phyloP scores from a whole-genome alignment of 1,140 invertebrate genomes.

The Macrobrachium nipponense region DNA sequence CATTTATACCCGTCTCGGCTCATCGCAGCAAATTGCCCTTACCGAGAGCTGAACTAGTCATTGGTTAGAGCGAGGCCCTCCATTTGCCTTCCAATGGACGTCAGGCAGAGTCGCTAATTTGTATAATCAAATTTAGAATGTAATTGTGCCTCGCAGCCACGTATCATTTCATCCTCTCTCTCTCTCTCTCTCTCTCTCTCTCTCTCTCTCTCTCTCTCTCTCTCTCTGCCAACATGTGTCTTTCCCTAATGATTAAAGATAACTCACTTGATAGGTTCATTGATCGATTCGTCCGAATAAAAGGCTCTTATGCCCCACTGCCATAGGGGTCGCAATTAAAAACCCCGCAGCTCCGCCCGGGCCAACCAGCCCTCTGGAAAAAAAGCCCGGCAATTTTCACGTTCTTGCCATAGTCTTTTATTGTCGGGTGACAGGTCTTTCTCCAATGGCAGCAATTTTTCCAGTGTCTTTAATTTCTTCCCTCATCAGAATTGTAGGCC shows the following conservation, averaged over 20 bases:
- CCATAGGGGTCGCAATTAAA: too few species aligned
- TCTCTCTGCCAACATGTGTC: conserved; percentile 20
- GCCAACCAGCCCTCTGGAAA: too few species aligned
- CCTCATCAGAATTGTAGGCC: background rate
- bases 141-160: conserved; percentile 44
- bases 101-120: conserved; percentile 27
- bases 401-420: background rate
- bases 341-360: too few species aligned
- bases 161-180: conserved; percentile 49
- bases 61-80: conserved; percentile 3
- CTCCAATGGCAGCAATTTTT: background rate
- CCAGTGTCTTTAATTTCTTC: background rate
- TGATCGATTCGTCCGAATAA: background rate
- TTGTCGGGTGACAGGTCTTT: conserved; percentile 27
- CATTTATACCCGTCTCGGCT: conserved; percentile 44
- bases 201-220: too few species aligned
- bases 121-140: conserved; percentile 57
- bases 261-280: too few species aligned
- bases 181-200: too few species aligned
- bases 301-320: too few species aligned
- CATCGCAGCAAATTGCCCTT: conserved; percentile 32
- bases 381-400: background rate
- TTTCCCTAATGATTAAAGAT: conserved; percentile 12
- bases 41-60: background rate
- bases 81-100: conserved; percentile 30